Base-by-base conservation (phyloP, 1,140 invertebrate species). In the Drosophila santomea region DNA sequence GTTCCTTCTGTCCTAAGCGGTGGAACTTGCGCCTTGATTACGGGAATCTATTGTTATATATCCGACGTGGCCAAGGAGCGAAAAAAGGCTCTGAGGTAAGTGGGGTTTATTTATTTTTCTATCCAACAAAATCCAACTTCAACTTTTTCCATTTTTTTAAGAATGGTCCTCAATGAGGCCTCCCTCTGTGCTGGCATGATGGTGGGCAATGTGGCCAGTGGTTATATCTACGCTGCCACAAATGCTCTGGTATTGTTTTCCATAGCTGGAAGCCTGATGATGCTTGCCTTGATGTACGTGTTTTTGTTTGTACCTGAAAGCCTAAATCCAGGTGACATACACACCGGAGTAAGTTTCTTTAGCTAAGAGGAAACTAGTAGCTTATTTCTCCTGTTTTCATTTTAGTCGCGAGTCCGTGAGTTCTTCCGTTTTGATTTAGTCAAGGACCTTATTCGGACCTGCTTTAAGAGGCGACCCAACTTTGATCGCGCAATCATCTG, bases 161-260 rank as follows among this genome's bases (percentile, higher is more conserved):
- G 94, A 78, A 94, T 96, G 93, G 95, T 94, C 12, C 91, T 94
- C 35, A 91, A 96, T 62, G 94, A 96, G 78, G 93, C 93, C 2
- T 90, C 93, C 0, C 84, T 95, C 0, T 94, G 93, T 52, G 64
- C 92, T n/a, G 95, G 95, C 38, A 83, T 94, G 64, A 91, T 96
- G 36, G 54, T 93, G 20, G 95, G 95, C 3, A 93, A 93, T 45
- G 79, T 95, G n/a, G 58, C 91, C 2, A 95, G 95, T 48, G 78
- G 91, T 20, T 92, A 90, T 52, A 76, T 92, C 7, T 83, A 91
- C 63, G 83, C 78, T 2, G 80, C 83, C 3, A 88, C 90, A 0
- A 66, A 79, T 71, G 64, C 75, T 0, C 51, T 83, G 5, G 63
- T 63, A 4, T 61, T 83, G 0, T 91, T 91, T 57, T 39, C 28